Conservation (phyloP, 30 jellyfish, hydroid and myxozoan genomes). For the Hydractinia echinata region DNA sequence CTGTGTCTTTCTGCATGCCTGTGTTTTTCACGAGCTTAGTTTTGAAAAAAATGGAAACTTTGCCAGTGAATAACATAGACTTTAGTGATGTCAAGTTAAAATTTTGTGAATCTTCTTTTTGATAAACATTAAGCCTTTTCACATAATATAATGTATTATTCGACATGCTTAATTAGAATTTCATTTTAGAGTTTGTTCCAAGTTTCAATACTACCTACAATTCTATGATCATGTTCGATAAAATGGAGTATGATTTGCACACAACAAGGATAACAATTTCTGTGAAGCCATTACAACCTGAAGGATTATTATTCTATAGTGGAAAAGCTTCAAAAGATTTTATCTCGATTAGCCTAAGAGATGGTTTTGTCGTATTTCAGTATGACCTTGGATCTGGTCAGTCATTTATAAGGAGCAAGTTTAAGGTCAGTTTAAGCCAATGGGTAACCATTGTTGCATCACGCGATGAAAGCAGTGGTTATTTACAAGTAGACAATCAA, state of each 20-base stretch:
- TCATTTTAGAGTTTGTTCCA: slow-evolving; percentile 71
- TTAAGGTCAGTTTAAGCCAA: slow-evolving; percentile 23
- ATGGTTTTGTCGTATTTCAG: slow-evolving; percentile 66
- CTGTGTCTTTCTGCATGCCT: too few relatives aligned
- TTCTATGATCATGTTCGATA: slow-evolving; percentile 54
- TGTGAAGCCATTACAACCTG: slow-evolving; percentile 46
- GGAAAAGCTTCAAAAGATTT: slow-evolving; percentile 68
- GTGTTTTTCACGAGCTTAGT: too few relatives aligned
- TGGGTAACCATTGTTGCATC: slow-evolving; percentile 71
- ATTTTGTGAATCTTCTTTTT: too few relatives aligned
- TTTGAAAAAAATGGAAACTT: too few relatives aligned
- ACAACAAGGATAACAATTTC: slow-evolving; percentile 57
- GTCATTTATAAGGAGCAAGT: slow-evolving; percentile 48
- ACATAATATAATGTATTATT: background rate
- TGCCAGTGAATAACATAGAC: too few relatives aligned
- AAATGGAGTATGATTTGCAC: slow-evolving; percentile 50
- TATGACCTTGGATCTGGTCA: slow-evolving; percentile 94
- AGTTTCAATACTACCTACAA: slow-evolving; percentile 47
- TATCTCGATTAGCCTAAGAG: slow-evolving; percentile 43
- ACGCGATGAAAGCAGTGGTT: slow-evolving; percentile 76
- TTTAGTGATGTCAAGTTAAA: too few relatives aligned
- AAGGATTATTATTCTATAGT: slow-evolving; percentile 72
- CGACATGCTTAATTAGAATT: background rate
- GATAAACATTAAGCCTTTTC: too few relatives aligned
- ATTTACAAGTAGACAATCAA: slow-evolving; percentile 44